Percentiles rank a stretch among this genome's conserved stretches.
Conservation (phyloP, 2,888 invertebrate species). For the Stenolophus ochropezus region DNA sequence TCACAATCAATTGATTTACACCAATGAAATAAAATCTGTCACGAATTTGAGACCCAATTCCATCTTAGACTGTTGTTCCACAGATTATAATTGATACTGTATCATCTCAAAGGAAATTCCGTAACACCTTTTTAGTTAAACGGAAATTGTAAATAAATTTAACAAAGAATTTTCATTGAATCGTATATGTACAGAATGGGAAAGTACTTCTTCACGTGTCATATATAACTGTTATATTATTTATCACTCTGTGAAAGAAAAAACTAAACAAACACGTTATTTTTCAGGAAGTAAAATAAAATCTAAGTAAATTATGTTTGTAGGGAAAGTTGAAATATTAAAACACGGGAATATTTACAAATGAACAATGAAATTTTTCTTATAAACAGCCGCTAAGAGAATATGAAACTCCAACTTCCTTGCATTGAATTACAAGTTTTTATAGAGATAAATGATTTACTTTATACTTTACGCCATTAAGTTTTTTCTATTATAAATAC, state of each 20-base stretch:
- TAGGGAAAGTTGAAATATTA: conserved; percentile 20
- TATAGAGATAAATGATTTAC: background rate
- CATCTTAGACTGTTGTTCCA: no score
- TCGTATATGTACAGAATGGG: background rate
- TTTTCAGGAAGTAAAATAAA: conserved; percentile 31
- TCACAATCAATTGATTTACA: no score
- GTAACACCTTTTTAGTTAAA: no score
- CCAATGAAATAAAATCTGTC: no score
- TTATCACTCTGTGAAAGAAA: background rate
- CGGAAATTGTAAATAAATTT: no score
- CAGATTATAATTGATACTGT: no score
- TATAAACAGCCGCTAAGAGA: background rate
- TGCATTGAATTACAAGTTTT: background rate
- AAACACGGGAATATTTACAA: conserved; percentile 16
- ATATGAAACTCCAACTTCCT: background rate
- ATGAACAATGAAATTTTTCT: conserved; percentile 22
- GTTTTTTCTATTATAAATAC: background rate
- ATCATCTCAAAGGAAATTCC: no score
- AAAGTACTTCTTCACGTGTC: background rate
- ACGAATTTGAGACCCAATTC: no score
- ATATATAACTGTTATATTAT: background rate
- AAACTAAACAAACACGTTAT: conserved; percentile 14
- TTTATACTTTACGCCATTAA: background rate
- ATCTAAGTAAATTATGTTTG: conserved; percentile 3
- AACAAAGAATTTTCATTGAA: no score